Base-by-base conservation (phyloP, 2,113 vertebrate genomes). In the Natator depressus region DNA sequence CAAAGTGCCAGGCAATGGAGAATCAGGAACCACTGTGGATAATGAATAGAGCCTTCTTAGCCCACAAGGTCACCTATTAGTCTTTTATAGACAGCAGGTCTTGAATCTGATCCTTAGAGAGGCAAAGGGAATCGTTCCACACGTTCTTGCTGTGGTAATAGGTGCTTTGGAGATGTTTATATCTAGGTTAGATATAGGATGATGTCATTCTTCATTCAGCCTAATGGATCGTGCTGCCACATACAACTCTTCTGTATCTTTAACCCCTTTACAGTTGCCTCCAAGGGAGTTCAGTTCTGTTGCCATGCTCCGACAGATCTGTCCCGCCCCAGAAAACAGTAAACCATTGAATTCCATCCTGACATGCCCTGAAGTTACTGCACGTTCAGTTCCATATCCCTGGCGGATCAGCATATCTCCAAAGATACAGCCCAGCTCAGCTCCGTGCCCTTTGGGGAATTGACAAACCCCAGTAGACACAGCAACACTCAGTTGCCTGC, bases 61-160 rank as follows among this genome's bases (percentile, higher is more conserved):
- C 55, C 89, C 72, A 49, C 62, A 84, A 93, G 35, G 9, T 62
- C 6, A 94, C 95, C 97, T 97, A 95, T 97, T 97, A 95, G 95
- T 97, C 96, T 96, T 96, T 97, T 96, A 95, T 93, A 94, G 87
- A 95, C 94, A 89, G 91, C 94, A 95, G 90, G 85, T 85, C 50
- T 94, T 95, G 94, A 95, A 83, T 93, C 89, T 97, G 92, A 97
- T 96, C 94, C 96, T 97, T 97, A 95, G 96, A 97, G 90, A 97
- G 96, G 96, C 94, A 97, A 97, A 96, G 95, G 87, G 83, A 95
- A 95, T 96, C 95, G 93, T 96, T 96, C 95, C 94, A 90, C 95
- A 96, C 95, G 94, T 96, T 89, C 85, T 14, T 95, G 94, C 87
- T 97, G 95, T 96, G 96, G 93, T 94, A 95, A 96, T 94, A 95